A percentile compares a stretch with the other conserved stretches of the same genome.
phyloP scores from a whole-genome alignment of 2,888 invertebrate species.

The Chymomyza fuscimana region DNA sequence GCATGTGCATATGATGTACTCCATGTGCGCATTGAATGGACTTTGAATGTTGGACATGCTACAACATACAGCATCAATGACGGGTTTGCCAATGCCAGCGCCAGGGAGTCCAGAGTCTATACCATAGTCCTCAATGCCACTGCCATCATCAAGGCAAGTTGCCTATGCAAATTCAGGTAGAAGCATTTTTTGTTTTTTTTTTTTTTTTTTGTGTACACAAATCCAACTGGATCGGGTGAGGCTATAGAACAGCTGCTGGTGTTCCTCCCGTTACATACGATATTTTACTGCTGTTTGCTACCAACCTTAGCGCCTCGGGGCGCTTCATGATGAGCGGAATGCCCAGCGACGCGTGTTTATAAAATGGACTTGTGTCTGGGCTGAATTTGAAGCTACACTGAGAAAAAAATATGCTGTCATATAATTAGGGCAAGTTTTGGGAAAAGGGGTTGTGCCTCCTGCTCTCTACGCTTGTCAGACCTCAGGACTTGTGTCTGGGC shows the following conservation, averaged over 20 bases:
- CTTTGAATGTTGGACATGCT: constrained; percentile 57
- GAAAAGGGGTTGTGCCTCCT: too few relatives aligned
- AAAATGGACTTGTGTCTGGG: neutral
- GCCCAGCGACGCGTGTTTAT: constrained; percentile 29
- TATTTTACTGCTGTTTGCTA: constrained; percentile 4
- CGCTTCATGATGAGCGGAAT: constrained; percentile 40
- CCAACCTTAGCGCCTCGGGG: constrained; percentile 36
- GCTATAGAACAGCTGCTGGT: constrained; percentile 28
- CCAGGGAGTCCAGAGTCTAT: constrained; percentile 27
- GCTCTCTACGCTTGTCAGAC: too few relatives aligned
- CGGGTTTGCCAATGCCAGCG: constrained; percentile 59
- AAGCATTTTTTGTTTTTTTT: neutral
- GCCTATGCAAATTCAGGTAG: neutral
- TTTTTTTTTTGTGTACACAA: neutral
- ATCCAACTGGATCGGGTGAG: neutral
- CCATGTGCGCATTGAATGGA: constrained; percentile 53
- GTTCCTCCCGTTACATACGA: neutral
- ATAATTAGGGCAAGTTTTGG: too few relatives aligned
- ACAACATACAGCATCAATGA: constrained; percentile 46
- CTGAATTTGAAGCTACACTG: neutral
- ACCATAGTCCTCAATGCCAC: neutral
- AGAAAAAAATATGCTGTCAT: too few relatives aligned
- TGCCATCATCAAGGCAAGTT: neutral
- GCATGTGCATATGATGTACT: neutral
- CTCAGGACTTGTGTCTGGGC: too few relatives aligned